Conservation (phyloP, 2,888 invertebrate species). For the Seira musarum region DNA sequence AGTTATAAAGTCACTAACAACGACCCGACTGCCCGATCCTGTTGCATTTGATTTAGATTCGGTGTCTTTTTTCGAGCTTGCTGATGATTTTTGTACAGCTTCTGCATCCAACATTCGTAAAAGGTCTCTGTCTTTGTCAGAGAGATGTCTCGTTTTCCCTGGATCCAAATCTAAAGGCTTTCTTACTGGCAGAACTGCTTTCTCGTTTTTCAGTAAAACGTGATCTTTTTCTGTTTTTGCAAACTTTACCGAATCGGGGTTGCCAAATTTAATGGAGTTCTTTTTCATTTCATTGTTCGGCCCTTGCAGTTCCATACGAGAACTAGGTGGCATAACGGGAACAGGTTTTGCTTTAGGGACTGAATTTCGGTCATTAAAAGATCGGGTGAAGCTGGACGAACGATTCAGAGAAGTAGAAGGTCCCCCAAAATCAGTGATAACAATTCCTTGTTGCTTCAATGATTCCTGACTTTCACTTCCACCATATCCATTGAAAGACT, state of each 20-base stretch:
- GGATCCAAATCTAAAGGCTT: slow-evolving; percentile 62
- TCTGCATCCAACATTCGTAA: slow-evolving; percentile 40
- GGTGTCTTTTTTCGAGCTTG: no score
- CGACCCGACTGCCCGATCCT: neutral
- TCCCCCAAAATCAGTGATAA: slow-evolving; percentile 52
- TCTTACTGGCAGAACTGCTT: slow-evolving; percentile 9
- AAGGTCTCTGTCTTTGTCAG: slow-evolving; percentile 64
- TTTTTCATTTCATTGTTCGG: slow-evolving; percentile 48
- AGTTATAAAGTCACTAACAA: slow-evolving; percentile 48
- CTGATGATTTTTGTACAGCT: slow-evolving; percentile 14
- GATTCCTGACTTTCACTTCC: neutral
- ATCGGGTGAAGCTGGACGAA: neutral
- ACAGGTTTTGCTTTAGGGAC: neutral
- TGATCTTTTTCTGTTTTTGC: slow-evolving; percentile 36
- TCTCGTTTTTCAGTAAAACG: slow-evolving; percentile 32
- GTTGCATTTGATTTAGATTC: no score
- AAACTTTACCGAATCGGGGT: slow-evolving; percentile 62
- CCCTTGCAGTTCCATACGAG: slow-evolving; percentile 65
- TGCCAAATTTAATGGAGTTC: slow-evolving; percentile 56
- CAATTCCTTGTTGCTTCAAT: slow-evolving; percentile 37
- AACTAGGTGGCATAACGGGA: slow-evolving; percentile 1
- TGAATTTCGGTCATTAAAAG: neutral
- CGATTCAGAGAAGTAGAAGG: neutral
- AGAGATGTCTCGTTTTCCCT: slow-evolving; percentile 61
- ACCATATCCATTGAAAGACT: neutral